Base-by-base conservation (phyloP, 2,113 vertebrate genomes). In the Sebastes fasciatus region DNA sequence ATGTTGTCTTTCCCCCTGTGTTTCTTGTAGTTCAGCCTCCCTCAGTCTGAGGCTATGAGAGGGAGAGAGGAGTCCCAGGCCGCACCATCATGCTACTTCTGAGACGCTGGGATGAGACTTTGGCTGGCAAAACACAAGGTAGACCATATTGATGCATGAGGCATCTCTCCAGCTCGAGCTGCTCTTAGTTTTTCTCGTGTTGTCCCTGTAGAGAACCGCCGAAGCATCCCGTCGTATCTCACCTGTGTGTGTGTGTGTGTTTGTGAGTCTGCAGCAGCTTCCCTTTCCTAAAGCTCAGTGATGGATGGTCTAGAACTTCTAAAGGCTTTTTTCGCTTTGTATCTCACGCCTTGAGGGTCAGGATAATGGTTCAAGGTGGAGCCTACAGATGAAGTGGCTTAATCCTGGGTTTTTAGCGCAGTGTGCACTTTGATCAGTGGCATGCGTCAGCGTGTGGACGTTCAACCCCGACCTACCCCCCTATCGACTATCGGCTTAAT, bases 21-120 rank as follows among this genome's bases (percentile, higher is more conserved):
- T 71, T 17, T 19, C 13, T 48, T 81, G n/a, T 62, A 94, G 94
- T 91, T 90, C 55, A 82, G 89, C 89, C 89, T 94, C 90, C 90
- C 90, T 94, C 91, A 91, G 94, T 94, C 94, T 85, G 93, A 94
- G 95, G 95, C 94, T 95, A 96, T 96, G 95, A 95, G 90, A 95
- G 94, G 93, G 89, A 91, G 94, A 95, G 95, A 90, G 90, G 90
- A 92, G 89, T 84, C 89, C 91, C 94, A 94, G 94, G 90, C 91
- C 71, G 88, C 91, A 94, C 93, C 94, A 96, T 92, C 95, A 96
- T 96, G 95, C 94, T 94, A 91, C 93, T 93, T 94, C 95, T 96
- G 95, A 96, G 93, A 94, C 79, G 89, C 88, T 88, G 92, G 92
- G 94, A 94, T 95, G 94, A 95, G 91, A 93, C 89, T 92, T 89